Evolutionary conservation across 2,113 vertebrate genomes (phyloP).

Genomic region (Cynocephalus volans): DNA sequence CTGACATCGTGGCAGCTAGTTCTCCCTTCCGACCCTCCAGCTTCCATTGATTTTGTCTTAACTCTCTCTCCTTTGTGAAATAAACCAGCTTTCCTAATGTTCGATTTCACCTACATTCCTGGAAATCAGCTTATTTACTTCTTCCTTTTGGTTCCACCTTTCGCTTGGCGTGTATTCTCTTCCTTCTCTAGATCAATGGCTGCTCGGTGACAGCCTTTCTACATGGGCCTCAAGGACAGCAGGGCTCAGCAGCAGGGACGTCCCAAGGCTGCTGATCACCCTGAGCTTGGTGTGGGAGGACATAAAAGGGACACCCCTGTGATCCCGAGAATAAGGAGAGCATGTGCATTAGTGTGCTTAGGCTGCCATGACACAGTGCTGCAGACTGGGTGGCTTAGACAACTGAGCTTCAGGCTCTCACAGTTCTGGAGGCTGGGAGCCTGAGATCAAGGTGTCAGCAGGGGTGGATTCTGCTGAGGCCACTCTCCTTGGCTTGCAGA

Average conservation of each 20-base stretch:
- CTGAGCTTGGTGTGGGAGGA: fast-evolving
- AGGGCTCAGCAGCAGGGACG: neutral
- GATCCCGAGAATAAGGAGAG: neutral
- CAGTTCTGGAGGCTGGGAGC: neutral
- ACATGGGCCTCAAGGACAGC: fast-evolving
- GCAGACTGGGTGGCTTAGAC: neutral
- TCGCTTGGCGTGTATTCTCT: neutral
- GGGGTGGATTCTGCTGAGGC: neutral
- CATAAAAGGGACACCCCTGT: fast-evolving
- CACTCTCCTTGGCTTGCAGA: neutral
- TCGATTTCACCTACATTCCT: neutral
- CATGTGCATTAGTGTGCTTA: neutral
- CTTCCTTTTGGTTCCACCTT: neutral
- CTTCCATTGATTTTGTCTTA: slow-evolving; percentile 54
- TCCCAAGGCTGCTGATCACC: fast-evolving
- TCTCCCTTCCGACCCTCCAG: neutral
- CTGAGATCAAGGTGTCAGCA: neutral
- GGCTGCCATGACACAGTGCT: fast-evolving
- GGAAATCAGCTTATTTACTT: neutral
- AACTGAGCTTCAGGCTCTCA: neutral
- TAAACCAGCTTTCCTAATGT: neutral
- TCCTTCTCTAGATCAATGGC: neutral
- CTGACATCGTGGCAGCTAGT: neutral
- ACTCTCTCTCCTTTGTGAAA: slow-evolving; percentile 59
- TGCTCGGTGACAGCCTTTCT: neutral